Evolutionary conservation across 1,140 invertebrate species (phyloP), one percentile per base, ranked within the genome.

Genomic region (Oryctes rhinoceros): DNA sequence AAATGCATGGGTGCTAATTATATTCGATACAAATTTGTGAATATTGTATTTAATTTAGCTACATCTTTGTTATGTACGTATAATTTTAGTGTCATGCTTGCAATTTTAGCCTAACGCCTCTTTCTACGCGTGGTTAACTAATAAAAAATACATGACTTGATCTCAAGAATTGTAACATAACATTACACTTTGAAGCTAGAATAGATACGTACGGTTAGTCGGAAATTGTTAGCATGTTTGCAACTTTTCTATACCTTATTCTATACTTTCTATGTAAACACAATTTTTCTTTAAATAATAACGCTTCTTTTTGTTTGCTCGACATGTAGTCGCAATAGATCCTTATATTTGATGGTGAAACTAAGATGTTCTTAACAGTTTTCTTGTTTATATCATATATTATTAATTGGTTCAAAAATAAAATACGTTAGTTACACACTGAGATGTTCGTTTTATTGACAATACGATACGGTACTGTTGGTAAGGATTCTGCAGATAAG

Each of bases 371-470:
- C 48, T 47, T 76, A 76, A 76, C 75, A 44, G 10, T 47, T 76
- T 74, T 15, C 37, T 74, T 76, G 75, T 76, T 76, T 76, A 74
- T 74, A 39, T 30, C 2, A 2, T 2, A 30, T 30, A 30, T 30
- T 35, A 15, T 74, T 74, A 74, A 18, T 59, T 59, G 53, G 53
- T 59, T n/a, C 18, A 59, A 18, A n/a, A 74, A 74, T 74, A 74
- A 74, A 74, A 24, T 74, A 74, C 67, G 37, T 74, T 74, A 74
- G 67, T 74, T 74, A 74, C 37, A 59, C 53, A 59, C n/a, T 44
- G 39, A 59, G 6, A 59, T 59, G 18, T 0, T 18, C n/a, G 53
- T n/a, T n/a, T 59, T 18, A 59, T 59, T 59, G n/a, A 59, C 53
- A n/a, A 59, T 59, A 59, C 7, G 6, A 59, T 59, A 59, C 11